phyloP scores from a whole-genome alignment of 2,888 invertebrate species.

The Pollenia labialis region DNA sequence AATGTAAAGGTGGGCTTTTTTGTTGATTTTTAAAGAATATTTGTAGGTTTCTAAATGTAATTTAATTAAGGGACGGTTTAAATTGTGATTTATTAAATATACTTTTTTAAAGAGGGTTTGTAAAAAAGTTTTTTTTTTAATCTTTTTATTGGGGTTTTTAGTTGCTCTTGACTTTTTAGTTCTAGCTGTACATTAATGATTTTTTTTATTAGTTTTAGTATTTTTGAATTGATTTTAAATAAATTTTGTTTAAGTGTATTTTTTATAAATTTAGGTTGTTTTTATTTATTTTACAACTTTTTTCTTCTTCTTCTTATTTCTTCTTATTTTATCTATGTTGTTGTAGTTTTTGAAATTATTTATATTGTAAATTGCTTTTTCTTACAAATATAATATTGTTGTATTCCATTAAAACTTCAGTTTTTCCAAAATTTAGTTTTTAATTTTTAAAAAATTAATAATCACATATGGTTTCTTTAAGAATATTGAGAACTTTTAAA shows the following conservation, averaged over 20 bases:
- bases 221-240: not conserved
- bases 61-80: slow-evolving; percentile 55
- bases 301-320: no score
- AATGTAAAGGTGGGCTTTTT: slow-evolving; percentile 28
- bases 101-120: slow-evolving; percentile 21
- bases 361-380: no score
- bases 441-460: no score
- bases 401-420: no score
- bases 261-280: not conserved
- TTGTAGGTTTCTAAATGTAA: slow-evolving; percentile 34
- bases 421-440: no score
- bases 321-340: not conserved
- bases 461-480: no score
- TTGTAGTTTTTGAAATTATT: not conserved
- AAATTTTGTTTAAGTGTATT: not conserved
- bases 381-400: no score
- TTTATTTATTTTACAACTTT: no score
- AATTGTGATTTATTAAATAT: not conserved
- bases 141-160: not conserved
- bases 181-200: not conserved
- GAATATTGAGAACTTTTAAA: no score
- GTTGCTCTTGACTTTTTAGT: not conserved
- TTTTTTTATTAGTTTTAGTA: not conserved
- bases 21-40: slow-evolving; percentile 21
- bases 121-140: slow-evolving; percentile 15